A percentile compares a stretch with the other conserved stretches of the same genome.
phyloP scores from a whole-genome alignment of 2,888 invertebrate species.

The Cosmopolites sordidus region DNA sequence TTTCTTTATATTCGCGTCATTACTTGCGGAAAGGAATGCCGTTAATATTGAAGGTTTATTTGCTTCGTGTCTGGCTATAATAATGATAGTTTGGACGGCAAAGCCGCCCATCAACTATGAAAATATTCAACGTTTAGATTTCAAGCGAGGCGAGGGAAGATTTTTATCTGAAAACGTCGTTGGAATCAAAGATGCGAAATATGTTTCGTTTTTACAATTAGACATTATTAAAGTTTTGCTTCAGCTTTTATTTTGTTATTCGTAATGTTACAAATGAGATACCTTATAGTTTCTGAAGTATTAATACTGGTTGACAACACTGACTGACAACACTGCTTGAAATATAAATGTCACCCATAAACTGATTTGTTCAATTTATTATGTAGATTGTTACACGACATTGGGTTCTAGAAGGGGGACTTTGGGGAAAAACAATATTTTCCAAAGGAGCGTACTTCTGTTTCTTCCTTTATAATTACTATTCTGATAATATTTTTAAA shows the following conservation, averaged over 20 bases:
- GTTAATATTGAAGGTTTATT: slow-evolving; percentile 5
- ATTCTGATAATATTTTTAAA: no score
- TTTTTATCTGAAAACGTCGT: background rate
- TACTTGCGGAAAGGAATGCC: slow-evolving; percentile 10
- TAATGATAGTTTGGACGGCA: background rate
- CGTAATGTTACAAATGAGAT: no score
- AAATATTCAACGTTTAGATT: background rate
- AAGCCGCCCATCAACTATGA: background rate
- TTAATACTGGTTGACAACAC: no score
- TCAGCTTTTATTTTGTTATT: background rate
- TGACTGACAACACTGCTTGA: no score
- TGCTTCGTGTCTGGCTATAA: background rate
- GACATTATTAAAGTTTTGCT: background rate
- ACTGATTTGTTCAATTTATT: no score
- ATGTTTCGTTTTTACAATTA: background rate
- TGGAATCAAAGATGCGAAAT: background rate
- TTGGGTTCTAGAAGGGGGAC: no score
- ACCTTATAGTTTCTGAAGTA: no score
- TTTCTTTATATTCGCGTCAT: slow-evolving; percentile 7
- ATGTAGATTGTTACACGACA: no score
- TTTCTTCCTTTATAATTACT: no score
- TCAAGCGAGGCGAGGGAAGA: background rate
- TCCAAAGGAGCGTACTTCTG: no score
- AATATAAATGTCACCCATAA: no score
- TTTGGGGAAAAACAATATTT: no score